Evolutionary conservation across 2,888 invertebrate species (phyloP).

Genomic region (Acheta domesticus): DNA sequence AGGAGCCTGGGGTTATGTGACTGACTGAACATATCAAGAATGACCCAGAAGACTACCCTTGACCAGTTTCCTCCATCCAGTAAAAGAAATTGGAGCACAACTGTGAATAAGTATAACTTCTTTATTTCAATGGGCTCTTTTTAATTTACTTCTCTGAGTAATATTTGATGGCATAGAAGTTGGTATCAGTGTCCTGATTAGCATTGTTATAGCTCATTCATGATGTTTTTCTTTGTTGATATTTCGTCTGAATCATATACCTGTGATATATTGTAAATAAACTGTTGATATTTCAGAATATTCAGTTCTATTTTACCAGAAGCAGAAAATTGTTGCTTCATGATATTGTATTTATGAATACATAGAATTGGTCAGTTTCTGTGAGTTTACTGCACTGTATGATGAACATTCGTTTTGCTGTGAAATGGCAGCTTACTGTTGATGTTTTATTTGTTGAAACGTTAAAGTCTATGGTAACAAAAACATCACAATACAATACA

Average conservation of each 20-base stretch:
- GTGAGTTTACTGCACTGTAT: too few species aligned
- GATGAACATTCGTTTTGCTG: too few species aligned
- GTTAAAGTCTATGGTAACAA: too few species aligned
- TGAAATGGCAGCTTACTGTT: too few species aligned
- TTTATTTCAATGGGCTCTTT: too few species aligned
- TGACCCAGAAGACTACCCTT: constrained; percentile 25
- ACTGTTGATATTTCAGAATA: background rate
- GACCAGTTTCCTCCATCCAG: background rate
- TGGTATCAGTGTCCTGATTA: background rate
- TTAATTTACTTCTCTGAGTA: too few species aligned
- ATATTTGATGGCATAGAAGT: too few species aligned
- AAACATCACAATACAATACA: too few species aligned
- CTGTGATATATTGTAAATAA: background rate
- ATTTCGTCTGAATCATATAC: background rate
- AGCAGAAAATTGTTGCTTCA: too few species aligned
- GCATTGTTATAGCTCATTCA: background rate
- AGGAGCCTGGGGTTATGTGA: background rate
- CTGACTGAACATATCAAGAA: constrained; percentile 32
- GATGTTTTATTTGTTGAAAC: too few species aligned
- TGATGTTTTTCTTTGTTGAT: background rate
- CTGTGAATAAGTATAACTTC: background rate
- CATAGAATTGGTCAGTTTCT: too few species aligned
- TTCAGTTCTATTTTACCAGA: background rate
- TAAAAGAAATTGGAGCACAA: constrained; percentile 29
- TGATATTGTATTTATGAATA: too few species aligned